Base-by-base conservation (phyloP, 23 tunicate genomes). In the Styela plicata region DNA sequence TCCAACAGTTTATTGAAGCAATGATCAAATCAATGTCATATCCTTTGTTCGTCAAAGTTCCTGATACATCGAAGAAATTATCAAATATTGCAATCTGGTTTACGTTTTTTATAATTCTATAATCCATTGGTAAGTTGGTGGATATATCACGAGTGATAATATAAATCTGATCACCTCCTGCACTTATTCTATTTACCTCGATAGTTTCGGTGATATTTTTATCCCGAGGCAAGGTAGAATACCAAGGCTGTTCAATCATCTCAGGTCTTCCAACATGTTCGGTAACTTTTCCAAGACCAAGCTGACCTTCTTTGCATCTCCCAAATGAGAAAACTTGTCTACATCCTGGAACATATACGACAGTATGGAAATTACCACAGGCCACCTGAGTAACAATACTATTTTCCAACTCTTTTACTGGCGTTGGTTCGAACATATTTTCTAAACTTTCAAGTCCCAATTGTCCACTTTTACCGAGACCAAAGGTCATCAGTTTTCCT, bases 401-500 rank as follows among this genome's bases (percentile, higher is more conserved):
- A 3, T 96, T 96, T 93, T 90, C 90, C 16, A 90, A 74, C 70
- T 89, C 99, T 79, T 86, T 82, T 22, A 94, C 82, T 79, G 86
- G 87, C 26, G 61, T 36, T 21, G 99, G 99, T 31, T 44, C 53
- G 21, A 30, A 33, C 24, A 28, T 32, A 30, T 78, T 80, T 1
- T 31, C 18, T 22, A 7, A 25, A 17, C 17, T 17, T 17, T 88
- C 96, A 70, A 90, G 95, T 5, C 99, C 99, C 33, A 94, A 90
- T 61, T 94, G 99, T 22, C 99, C 99, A 35, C 71, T 70, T 22
- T 57, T 22, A 73, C 85, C 85, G 73, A 80, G 79, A 21, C 99
- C 99, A 87, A 91, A 94, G 2, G 89, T 80, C 74, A 89, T 86
- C 27, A 94, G 73, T 29, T 89, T 83, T n/a, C 99, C 99, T 64